A percentile compares a stretch with the other conserved stretches of the same genome.
These are phyloP conservation scores for Metridium senile DNA, from an alignment of 92 coral and sea anemone species.

Conservation along the genomic window DNA sequence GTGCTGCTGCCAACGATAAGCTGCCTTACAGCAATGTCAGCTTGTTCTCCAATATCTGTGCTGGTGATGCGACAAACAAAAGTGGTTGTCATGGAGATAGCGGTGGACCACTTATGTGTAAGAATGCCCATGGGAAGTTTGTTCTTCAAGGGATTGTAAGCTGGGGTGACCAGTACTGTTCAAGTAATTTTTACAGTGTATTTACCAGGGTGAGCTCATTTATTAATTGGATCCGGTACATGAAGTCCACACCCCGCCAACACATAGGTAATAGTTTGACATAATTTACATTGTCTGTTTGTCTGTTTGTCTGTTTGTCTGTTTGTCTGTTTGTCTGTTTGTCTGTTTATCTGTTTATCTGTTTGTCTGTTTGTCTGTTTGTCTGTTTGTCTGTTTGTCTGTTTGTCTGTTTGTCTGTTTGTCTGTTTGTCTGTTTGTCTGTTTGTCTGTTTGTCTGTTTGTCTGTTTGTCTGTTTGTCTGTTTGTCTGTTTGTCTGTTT, in stretches of 20 bases:
- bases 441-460: too few species aligned
- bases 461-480: too few species aligned
- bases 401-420: too few species aligned
- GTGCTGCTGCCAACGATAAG: not conserved
- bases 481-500: too few species aligned
- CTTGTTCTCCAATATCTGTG: conserved; percentile 12
- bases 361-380: too few species aligned
- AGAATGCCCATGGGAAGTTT: not conserved
- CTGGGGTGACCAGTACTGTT: conserved; percentile 7
- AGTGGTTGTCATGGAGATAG: conserved; percentile 4
- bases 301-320: too few species aligned
- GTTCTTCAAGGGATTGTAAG: conserved; percentile 23
- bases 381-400: too few species aligned
- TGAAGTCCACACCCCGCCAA: not conserved
- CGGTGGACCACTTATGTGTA: conserved; percentile 9
- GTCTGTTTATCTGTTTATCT: too few species aligned
- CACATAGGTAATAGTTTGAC: not conserved
- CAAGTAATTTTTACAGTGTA: not conserved
- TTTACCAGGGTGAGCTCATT: conserved; percentile 23
- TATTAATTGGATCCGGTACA: conserved; percentile 9
- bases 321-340: too few species aligned
- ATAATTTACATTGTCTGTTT: too few species aligned
- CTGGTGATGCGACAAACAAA: not conserved
- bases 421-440: too few species aligned
- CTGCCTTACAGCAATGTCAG: not conserved